Evolutionary conservation across 2,797 vertebrate species (phyloP), one percentile per base, ranked within the genome.

Genomic region (Meda fulgida): DNA sequence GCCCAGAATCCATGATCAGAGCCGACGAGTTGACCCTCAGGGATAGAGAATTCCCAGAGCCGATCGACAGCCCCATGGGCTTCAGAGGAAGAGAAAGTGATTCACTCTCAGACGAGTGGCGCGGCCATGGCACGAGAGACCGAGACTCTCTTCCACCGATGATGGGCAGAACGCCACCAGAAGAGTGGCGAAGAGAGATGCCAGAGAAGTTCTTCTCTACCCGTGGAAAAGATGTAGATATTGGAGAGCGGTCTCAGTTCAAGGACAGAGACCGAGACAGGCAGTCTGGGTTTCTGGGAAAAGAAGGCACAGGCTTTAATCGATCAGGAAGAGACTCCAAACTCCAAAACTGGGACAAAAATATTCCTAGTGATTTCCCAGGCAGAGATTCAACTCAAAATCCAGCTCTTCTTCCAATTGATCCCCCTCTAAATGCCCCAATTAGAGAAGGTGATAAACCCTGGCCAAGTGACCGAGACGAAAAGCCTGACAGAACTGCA

Each of bases 111-210:
- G 95, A 96, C 46, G 95, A 96, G 81, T 95, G 95, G 95, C 94
- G 92, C 83, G 94, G 88, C 55, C 96, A 96, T 88, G 96, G 94
- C 90, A 93, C 95, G 88, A 96, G 96, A 90, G 95, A 93, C 81
- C 94, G 96, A 91, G 94, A 53, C 6, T 29, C 92, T 58, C 89
- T 88, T 63, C 16, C 89, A 46, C 86, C 90, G 46, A 13, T 87
- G 43, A 85, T 93, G 77, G 92, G 96, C 90, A 94, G 93, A 46
- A 51, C 90, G 80, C 82, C 93, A 84, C 85, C 93, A n/a, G n/a
- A n/a, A n/a, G n/a, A n/a, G n/a, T n/a, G n/a, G n/a, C n/a, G n/a
- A n/a, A n/a, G 94, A 90, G 95, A 87, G 23, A 43, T 85, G 31
- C 76, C 92, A 77, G 95, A 97, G 63, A 93, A 92, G 88, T 95